Percentiles rank a stretch among this genome's conserved stretches.
Evolutionary conservation across 2,888 invertebrate species (phyloP).

Genomic region (Amaurobius ferox): DNA sequence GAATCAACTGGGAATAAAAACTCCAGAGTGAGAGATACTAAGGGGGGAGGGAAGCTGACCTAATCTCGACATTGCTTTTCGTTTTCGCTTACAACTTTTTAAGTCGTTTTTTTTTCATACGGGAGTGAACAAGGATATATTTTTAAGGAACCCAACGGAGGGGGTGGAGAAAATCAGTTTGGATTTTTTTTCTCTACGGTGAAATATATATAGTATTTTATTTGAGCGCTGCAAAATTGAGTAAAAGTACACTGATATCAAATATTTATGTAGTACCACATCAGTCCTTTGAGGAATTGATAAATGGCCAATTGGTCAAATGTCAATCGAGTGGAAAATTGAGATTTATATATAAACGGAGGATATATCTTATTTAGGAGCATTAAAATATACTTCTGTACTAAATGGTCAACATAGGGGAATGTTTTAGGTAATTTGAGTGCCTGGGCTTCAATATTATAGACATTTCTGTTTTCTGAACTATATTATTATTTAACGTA

Average conservation of each 20-base stretch:
- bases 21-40: conserved; percentile 24
- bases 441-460: too few species aligned
- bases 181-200: background rate
- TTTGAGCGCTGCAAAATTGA: background rate
- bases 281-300: background rate
- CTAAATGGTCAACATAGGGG: too few species aligned
- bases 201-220: background rate
- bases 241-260: background rate
- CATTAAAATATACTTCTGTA: too few species aligned
- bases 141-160: conserved; percentile 43
- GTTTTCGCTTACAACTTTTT: conserved; percentile 24
- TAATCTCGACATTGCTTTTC: conserved; percentile 44
- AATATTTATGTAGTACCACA: conserved; percentile 1
- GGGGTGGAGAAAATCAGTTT: conserved; percentile 2
- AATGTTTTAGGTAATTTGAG: too few species aligned
- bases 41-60: conserved; percentile 28
- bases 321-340: background rate
- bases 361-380: too few species aligned
- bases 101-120: conserved; percentile 25
- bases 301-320: background rate
- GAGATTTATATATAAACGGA: too few species aligned
- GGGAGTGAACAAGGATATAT: conserved; percentile 16
- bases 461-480: too few species aligned
- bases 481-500: too few species aligned
- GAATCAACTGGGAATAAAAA: conserved; percentile 48